Conservation (phyloP, 2,888 invertebrate species). For the Hydrotaea cyrtoneurina region DNA sequence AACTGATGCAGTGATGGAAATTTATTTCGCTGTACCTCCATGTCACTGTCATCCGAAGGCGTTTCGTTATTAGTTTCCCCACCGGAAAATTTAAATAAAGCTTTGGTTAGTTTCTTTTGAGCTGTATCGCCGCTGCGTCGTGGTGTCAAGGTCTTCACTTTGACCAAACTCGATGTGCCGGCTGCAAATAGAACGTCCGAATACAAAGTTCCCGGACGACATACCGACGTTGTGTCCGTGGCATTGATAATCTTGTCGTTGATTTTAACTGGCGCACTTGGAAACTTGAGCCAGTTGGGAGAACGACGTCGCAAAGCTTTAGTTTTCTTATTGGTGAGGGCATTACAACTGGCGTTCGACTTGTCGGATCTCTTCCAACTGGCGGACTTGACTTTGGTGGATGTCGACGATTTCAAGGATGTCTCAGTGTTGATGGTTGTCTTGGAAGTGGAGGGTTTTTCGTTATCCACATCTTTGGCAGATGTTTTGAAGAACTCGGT, state of each 20-base stretch:
- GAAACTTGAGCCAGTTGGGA: slow-evolving; percentile 68
- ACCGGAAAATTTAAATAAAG: slow-evolving; percentile 60
- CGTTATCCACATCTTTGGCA: slow-evolving; percentile 45
- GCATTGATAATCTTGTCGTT: slow-evolving; percentile 50
- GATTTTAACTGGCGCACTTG: slow-evolving; percentile 56
- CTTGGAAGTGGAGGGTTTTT: slow-evolving; percentile 1
- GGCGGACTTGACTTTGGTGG: slow-evolving; percentile 69
- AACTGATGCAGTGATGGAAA: slow-evolving; percentile 59
- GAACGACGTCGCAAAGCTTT: slow-evolving; percentile 68
- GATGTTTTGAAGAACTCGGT: slow-evolving; percentile 47
- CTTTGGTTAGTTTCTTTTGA: slow-evolving; percentile 67
- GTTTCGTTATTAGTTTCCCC: slow-evolving; percentile 48
- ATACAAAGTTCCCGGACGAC: slow-evolving; percentile 70
- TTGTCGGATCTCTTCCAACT: slow-evolving; percentile 71
- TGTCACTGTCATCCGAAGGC: slow-evolving; percentile 60
- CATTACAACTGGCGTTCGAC: slow-evolving; percentile 59
- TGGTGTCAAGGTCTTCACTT: slow-evolving; percentile 68
- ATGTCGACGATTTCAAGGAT: slow-evolving; percentile 10
- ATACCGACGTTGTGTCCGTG: slow-evolving; percentile 64
- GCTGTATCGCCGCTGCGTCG: slow-evolving; percentile 50
- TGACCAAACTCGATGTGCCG: slow-evolving; percentile 67
- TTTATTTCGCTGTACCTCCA: slow-evolving; percentile 36
- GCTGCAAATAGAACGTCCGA: slow-evolving; percentile 72
- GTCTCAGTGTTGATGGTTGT: slow-evolving; percentile 4
- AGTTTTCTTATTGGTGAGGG: slow-evolving; percentile 62